Evolutionary conservation across 2,888 invertebrate species (phyloP), one percentile per base, ranked within the genome.

Genomic region (Unio delphinus): DNA sequence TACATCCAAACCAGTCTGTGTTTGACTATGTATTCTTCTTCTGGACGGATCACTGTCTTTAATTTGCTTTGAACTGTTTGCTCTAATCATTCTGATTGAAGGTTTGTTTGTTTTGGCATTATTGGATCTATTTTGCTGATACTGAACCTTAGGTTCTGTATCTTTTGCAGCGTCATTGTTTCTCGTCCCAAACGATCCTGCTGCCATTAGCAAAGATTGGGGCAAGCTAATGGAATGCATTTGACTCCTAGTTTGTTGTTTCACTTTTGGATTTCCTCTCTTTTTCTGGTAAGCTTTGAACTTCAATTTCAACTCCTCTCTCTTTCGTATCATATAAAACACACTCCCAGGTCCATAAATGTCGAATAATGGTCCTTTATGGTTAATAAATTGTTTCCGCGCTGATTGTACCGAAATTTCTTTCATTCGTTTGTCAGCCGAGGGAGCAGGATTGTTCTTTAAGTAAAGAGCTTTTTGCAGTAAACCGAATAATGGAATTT

Each of bases 291-390:
- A 68, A 20, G 64, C 72, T 20, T 70, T 70, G 5, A 66, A 61
- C 28, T 76, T 79, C 55, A 76, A 66, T 61, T 68, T 73, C 4
- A 76, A 77, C 64, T 81, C 74, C 68, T 85, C 83, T 23, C 85
- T 65, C 18, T 82, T 70, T 18, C 86, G 72, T 64, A 88, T 88
- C 72, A 85, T 78, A 68, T 86, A 85, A 72, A 88, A 89, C 55
- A 88, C 89, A 68, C 87, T 89, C 0, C 88, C 89, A 0, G 89
- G 89, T 15, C 88, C 89, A 67, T 85, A 78, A 34, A 84, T 80
- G 68, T 88, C 88, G 20, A 88, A 80, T 30, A 88, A 72, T 0
- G 88, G 86, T 4, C 88, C 88, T 72, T 83, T 83, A 73, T 82
- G 84, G 65, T 82, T 83, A 56, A 82, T 81, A 68, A 85, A 86